A percentile compares a stretch with the other conserved stretches of the same genome.
Conservation (phyloP, 1,140 invertebrate species). For the Trichonephila inaurata region DNA sequence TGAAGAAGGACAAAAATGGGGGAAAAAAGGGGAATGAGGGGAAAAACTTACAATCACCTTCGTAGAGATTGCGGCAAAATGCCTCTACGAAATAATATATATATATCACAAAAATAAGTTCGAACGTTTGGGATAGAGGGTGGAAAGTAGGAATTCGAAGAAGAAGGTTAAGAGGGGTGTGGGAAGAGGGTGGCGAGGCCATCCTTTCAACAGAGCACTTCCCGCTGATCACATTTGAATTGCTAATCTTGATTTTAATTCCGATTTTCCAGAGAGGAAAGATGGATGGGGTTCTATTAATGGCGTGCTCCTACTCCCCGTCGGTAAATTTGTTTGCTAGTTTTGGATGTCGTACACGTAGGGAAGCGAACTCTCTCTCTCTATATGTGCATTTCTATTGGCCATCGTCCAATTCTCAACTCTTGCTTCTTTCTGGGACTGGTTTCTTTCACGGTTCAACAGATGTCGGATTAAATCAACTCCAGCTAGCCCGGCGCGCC, state of each 20-base stretch:
- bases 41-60: conserved; percentile 58
- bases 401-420: conserved; percentile 54
- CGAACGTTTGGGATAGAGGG: conserved; percentile 8
- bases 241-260: conserved; percentile 74
- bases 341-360: conserved; percentile 34
- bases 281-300: conserved; percentile 71
- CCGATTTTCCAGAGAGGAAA: conserved; percentile 63
- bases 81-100: conserved; percentile 35
- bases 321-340: conserved; percentile 43
- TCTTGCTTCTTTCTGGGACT: neutral
- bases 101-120: conserved; percentile 44
- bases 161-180: conserved; percentile 17
- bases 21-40: neutral
- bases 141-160: neutral
- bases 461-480: conserved; percentile 70
- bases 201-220: conserved; percentile 73
- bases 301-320: conserved; percentile 26
- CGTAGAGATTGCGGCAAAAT: conserved; percentile 57
- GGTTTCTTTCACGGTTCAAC: conserved; percentile 65
- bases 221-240: conserved; percentile 72
- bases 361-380: neutral
- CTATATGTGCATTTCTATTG: conserved; percentile 71
- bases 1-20: conserved; percentile 27
- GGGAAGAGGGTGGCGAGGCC: neutral
- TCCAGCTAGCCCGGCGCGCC: neutral